These are phyloP conservation scores for Petrocephalus sullivani DNA, from an alignment of 2,797 vertebrate species.

Conservation along the genomic window DNA sequence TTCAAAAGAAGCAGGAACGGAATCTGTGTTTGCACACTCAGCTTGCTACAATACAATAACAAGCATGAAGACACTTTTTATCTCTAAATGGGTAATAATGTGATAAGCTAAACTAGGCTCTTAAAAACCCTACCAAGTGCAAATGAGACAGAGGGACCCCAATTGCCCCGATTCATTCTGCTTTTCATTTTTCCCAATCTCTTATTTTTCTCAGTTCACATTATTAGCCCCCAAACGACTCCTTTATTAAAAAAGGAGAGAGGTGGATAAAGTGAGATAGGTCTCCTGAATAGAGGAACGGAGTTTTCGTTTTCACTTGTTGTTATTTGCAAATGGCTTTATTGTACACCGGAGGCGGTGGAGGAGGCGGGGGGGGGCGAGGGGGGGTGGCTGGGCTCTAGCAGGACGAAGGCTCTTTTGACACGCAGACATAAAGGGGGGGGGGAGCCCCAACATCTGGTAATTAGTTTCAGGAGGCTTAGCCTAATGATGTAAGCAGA, in stretches of 20 bases:
- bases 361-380: too few relatives aligned
- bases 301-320: constrained; percentile 61
- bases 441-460: constrained; percentile 83
- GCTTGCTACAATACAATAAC: constrained; percentile 78
- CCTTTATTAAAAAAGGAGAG: constrained; percentile 64
- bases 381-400: constrained; percentile 68
- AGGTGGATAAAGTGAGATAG: constrained; percentile 60
- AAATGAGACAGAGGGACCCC: constrained; percentile 82
- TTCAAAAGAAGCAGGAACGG: constrained; percentile 62
- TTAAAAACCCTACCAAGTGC: constrained; percentile 76
- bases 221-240: constrained; percentile 87
- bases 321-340: constrained; percentile 85
- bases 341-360: constrained; percentile 72
- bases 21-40: constrained; percentile 82
- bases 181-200: constrained; percentile 66
- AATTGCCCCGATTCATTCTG: constrained; percentile 84
- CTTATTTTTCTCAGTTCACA: constrained; percentile 80
- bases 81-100: constrained; percentile 90
- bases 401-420: constrained; percentile 78
- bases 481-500: constrained; percentile 96
- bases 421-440: constrained; percentile 63
- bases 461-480: constrained; percentile 94
- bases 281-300: constrained; percentile 70
- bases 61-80: constrained; percentile 77
- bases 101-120: constrained; percentile 88